Conservation (phyloP, 2,888 invertebrate genomes). For the Dysmachus trigonus region DNA sequence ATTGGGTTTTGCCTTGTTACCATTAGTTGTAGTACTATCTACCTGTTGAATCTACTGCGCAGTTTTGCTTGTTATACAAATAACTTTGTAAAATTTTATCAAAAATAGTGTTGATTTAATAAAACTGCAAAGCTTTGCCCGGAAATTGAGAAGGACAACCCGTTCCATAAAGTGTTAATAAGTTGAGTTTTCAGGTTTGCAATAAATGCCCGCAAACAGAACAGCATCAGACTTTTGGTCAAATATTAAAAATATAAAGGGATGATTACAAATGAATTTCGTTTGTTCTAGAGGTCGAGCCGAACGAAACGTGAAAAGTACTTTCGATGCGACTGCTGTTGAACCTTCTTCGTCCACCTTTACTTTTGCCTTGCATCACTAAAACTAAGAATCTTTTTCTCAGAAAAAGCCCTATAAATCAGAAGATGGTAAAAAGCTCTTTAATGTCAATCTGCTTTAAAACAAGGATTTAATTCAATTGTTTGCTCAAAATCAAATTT, state of each 20-base stretch:
- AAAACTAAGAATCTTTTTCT: conserved; percentile 66
- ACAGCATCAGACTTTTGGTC: conserved; percentile 65
- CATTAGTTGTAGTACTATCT: no score
- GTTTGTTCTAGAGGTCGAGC: conserved; percentile 84
- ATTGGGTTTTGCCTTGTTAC: no score
- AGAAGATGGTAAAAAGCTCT: conserved; percentile 70
- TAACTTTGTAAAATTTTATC: no score
- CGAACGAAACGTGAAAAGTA: conserved; percentile 84
- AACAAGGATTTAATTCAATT: conserved; percentile 73
- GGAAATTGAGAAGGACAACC: no score
- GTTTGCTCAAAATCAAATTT: conserved; percentile 82
- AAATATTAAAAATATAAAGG: conserved; percentile 84
- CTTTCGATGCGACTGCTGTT: conserved; percentile 86
- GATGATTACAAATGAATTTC: conserved; percentile 83
- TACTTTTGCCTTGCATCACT: conserved; percentile 78
- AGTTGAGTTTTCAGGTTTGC: conserved; percentile 57
- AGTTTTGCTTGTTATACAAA: no score
- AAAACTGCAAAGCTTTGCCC: no score
- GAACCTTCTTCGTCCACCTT: conserved; percentile 87
- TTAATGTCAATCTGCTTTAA: conserved; percentile 76
- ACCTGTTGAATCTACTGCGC: no score
- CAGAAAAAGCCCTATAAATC: conserved; percentile 71
- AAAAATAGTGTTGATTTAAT: no score
- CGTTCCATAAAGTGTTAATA: no score
- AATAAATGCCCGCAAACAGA: conserved; percentile 64